Conservation (phyloP, 1,140 invertebrate genomes). For the Ruditapes philippinarum region DNA sequence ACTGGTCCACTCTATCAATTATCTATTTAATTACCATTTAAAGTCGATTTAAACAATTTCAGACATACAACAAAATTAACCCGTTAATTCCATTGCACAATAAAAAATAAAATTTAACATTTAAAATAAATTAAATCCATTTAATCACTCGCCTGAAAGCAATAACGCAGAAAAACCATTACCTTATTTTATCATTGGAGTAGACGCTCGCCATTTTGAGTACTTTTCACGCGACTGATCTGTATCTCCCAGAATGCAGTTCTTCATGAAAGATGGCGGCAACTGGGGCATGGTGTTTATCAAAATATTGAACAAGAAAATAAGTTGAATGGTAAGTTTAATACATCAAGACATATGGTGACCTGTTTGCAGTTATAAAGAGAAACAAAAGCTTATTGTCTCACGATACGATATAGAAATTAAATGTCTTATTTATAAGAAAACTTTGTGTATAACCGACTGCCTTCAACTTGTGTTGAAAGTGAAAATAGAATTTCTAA, state of each 20-base stretch:
- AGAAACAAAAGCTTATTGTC: too few relatives aligned
- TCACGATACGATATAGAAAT: too few relatives aligned
- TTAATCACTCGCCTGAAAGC: background rate
- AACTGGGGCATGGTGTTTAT: conserved; percentile 1
- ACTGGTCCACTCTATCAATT: background rate
- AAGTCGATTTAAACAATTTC: background rate
- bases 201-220: conserved; percentile 28
- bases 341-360: too few relatives aligned
- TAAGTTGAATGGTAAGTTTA: too few relatives aligned
- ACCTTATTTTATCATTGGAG: background rate
- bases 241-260: conserved; percentile 8
- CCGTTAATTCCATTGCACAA: background rate
- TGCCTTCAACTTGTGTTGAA: too few relatives aligned
- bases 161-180: background rate
- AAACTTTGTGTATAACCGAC: too few relatives aligned
- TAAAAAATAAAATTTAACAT: background rate
- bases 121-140: background rate
- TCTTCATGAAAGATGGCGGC: conserved; percentile 49
- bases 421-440: too few relatives aligned
- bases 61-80: background rate
- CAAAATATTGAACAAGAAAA: too few relatives aligned
- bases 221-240: background rate
- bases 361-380: too few relatives aligned
- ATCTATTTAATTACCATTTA: conserved; percentile 28
- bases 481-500: too few relatives aligned